Evolutionary conservation across 2,888 invertebrate genomes (phyloP).

Genomic region (Hypomecis punctinalis): DNA sequence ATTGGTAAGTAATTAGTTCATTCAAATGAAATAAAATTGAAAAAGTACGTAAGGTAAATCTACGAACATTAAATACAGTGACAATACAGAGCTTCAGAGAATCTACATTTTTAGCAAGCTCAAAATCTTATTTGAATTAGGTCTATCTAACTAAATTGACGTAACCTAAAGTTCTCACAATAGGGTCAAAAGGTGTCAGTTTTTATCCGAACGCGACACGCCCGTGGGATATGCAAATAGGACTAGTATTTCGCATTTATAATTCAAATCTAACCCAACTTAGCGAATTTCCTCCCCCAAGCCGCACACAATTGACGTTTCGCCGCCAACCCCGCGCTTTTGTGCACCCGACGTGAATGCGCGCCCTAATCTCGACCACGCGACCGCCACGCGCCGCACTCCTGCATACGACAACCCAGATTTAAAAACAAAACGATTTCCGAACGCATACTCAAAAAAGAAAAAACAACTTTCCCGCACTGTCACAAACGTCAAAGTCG

Average conservation of each 20-base stretch:
- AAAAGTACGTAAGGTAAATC: too few relatives aligned
- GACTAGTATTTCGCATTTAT: conserved; percentile 76
- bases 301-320: conserved; percentile 78
- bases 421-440: conserved; percentile 58
- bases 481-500: conserved; percentile 54
- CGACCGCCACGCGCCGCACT: conserved; percentile 74
- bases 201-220: conserved; percentile 39
- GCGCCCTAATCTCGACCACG: conserved; percentile 80
- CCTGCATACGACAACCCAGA: conserved; percentile 76
- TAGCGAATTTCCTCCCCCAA: conserved; percentile 78
- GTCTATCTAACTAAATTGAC: background rate
- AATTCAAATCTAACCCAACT: conserved; percentile 82
- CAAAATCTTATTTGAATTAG: background rate
- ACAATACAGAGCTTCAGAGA: too few relatives aligned
- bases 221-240: conserved; percentile 84
- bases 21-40: too few relatives aligned
- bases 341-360: conserved; percentile 80
- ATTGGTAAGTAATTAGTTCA: too few relatives aligned
- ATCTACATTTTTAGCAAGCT: too few relatives aligned
- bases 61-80: too few relatives aligned
- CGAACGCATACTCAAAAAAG: conserved; percentile 50
- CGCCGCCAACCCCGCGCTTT: conserved; percentile 71
- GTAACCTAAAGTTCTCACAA: background rate
- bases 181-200: conserved; percentile 14
- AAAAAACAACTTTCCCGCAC: conserved; percentile 54